A percentile compares a stretch with the other conserved stretches of the same genome.
Conservation (phyloP, 2,113 vertebrate genomes). For the Cepphus grylle region DNA sequence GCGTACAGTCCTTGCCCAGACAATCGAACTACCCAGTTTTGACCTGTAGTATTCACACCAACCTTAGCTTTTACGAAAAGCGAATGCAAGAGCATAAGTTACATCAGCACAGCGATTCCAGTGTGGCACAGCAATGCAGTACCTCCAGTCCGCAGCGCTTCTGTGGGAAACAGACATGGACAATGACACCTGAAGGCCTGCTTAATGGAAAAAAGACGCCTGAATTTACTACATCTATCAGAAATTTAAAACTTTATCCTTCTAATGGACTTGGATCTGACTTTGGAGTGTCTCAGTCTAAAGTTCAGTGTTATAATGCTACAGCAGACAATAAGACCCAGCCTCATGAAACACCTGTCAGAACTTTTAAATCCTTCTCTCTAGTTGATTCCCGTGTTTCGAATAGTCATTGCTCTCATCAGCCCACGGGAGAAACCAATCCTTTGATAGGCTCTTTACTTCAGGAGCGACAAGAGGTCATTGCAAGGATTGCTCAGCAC, state of each 20-base stretch:
- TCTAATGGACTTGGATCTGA: conserved; percentile 74
- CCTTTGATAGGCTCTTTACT: conserved; percentile 93
- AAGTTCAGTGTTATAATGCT: conserved; percentile 72
- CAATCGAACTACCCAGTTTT: conserved; percentile 93
- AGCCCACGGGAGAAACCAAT: conserved; percentile 81
- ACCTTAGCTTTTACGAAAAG: conserved; percentile 82
- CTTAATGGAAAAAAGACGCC: conserved; percentile 67
- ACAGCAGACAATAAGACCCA: conserved; percentile 72
- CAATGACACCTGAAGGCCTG: conserved; percentile 68
- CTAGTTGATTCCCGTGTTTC: conserved; percentile 72
- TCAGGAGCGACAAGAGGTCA: conserved; percentile 95
- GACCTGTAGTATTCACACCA: conserved; percentile 94
- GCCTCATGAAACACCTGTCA: conserved; percentile 73
- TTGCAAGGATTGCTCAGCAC: conserved; percentile 95
- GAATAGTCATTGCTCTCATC: conserved; percentile 73
- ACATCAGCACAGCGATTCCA: conserved; percentile 40
- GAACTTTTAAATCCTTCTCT: conserved; percentile 87
- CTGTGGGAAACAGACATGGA: conserved; percentile 75
- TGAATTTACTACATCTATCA: conserved; percentile 75
- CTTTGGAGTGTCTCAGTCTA: conserved; percentile 63
- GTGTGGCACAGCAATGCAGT: conserved; percentile 59
- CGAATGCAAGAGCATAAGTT: conserved; percentile 63
- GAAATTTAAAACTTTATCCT: conserved; percentile 81
- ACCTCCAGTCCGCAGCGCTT: conserved; percentile 74
- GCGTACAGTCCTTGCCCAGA: conserved; percentile 94